phyloP scores from a whole-genome alignment of 2,797 vertebrate genomes.

The Leptodactylus fallax region DNA sequence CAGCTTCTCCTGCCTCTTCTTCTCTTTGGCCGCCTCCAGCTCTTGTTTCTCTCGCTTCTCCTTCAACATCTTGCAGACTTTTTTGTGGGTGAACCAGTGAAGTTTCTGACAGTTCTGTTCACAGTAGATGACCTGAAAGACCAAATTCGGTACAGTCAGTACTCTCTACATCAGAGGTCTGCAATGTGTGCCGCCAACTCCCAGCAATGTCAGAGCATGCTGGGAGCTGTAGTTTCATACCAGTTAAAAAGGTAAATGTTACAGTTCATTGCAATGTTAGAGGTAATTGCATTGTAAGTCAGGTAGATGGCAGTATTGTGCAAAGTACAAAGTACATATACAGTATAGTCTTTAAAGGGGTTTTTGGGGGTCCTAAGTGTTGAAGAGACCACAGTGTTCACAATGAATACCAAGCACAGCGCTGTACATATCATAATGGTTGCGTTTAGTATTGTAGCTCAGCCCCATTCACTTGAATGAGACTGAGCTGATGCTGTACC shows the following conservation, averaged over 20 bases:
- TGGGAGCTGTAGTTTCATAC: neutral
- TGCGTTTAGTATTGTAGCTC: too few species aligned
- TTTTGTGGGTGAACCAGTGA: slow-evolving; percentile 98
- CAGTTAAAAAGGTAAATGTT: too few species aligned
- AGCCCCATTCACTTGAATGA: too few species aligned
- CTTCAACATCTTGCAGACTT: slow-evolving; percentile 89
- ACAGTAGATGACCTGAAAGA: slow-evolving; percentile 92
- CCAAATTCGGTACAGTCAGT: neutral
- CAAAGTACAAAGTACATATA: too few species aligned
- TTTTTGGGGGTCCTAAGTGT: neutral
- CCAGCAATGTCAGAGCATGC: neutral
- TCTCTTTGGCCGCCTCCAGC: slow-evolving; percentile 81
- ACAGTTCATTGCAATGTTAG: too few species aligned
- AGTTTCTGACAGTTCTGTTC: slow-evolving; percentile 91
- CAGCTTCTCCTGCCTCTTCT: slow-evolving; percentile 75
- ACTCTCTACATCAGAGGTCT: neutral
- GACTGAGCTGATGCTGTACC: too few species aligned
- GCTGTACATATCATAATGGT: too few species aligned
- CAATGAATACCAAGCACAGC: too few species aligned
- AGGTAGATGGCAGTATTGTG: neutral
- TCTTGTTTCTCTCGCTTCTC: slow-evolving; percentile 87
- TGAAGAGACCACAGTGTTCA: too few species aligned
- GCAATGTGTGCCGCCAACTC: neutral
- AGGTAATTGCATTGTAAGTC: neutral
- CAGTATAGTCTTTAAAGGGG: too few species aligned